Conservation (phyloP, 2,113 vertebrate genomes). For the Oncorhynchus mykiss region DNA sequence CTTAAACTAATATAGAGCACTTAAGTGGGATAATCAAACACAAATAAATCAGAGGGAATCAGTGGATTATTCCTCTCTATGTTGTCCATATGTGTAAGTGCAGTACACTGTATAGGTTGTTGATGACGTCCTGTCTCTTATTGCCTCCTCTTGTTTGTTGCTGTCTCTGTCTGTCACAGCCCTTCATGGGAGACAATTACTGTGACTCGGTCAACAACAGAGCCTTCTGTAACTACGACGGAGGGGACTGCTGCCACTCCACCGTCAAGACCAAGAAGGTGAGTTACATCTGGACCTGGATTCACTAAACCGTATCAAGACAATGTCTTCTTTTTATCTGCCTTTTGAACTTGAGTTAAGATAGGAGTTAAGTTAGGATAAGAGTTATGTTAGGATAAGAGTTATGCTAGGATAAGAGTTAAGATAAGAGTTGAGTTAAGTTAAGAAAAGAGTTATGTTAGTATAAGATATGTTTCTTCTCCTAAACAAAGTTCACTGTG, state of each 20-base stretch:
- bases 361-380: too few relatives aligned
- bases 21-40: not conserved
- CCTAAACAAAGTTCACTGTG: too few relatives aligned
- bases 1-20: slow-evolving; percentile 7
- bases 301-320: not conserved
- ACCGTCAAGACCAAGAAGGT: slow-evolving; percentile 98
- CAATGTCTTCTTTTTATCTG: too few relatives aligned
- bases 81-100: not conserved
- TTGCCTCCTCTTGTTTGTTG: not conserved
- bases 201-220: slow-evolving; percentile 96
- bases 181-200: slow-evolving; percentile 97
- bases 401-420: too few relatives aligned
- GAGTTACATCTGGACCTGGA: slow-evolving; percentile 36
- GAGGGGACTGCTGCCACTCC: slow-evolving; percentile 95
- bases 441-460: too few relatives aligned
- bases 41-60: not conserved
- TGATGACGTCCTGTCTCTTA: slow-evolving; percentile 11
- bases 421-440: too few relatives aligned
- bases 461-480: too few relatives aligned
- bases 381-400: too few relatives aligned
- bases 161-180: slow-evolving; percentile 66
- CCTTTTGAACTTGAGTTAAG: too few relatives aligned
- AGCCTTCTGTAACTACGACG: slow-evolving; percentile 98
- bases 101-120: not conserved
- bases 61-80: not conserved